Percentiles rank a stretch among this genome's conserved stretches.
phyloP scores from a whole-genome alignment of 2,797 vertebrate species.

The Sylvia borin region DNA sequence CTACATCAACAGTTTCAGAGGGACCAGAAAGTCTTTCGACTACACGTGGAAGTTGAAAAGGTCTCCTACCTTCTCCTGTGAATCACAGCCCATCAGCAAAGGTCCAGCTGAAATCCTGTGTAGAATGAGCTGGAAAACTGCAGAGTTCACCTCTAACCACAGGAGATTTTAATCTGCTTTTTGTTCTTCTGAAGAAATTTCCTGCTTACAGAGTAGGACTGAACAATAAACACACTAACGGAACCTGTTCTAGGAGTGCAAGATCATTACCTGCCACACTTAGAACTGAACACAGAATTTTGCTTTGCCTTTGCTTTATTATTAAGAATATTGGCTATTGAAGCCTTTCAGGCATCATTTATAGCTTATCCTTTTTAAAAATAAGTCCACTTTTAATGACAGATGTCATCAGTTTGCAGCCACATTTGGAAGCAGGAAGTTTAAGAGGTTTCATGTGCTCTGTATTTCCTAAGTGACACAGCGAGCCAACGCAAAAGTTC shows the following conservation, averaged over 20 bases:
- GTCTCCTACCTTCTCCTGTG: neutral
- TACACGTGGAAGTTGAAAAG: neutral
- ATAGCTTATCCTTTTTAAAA: neutral
- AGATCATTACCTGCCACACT: neutral
- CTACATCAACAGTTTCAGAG: neutral
- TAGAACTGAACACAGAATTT: neutral
- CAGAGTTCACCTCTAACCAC: constrained; percentile 8
- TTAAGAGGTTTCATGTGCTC: neutral
- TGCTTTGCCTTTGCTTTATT: neutral
- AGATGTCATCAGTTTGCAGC: neutral
- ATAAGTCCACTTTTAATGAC: neutral
- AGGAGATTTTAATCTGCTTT: neutral
- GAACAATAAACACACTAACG: neutral
- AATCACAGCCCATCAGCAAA: constrained; percentile 1
- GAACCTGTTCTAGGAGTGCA: neutral
- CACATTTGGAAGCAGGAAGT: neutral
- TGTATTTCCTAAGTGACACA: neutral
- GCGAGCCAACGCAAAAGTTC: neutral
- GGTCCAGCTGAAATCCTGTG: neutral
- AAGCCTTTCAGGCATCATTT: neutral
- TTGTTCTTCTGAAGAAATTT: constrained; percentile 7
- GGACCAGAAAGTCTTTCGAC: neutral
- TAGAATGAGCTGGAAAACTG: neutral
- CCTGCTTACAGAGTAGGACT: neutral
- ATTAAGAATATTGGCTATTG: neutral